Evolutionary conservation across 2,113 vertebrate species (phyloP).

Genomic region (Mirza zaza): DNA sequence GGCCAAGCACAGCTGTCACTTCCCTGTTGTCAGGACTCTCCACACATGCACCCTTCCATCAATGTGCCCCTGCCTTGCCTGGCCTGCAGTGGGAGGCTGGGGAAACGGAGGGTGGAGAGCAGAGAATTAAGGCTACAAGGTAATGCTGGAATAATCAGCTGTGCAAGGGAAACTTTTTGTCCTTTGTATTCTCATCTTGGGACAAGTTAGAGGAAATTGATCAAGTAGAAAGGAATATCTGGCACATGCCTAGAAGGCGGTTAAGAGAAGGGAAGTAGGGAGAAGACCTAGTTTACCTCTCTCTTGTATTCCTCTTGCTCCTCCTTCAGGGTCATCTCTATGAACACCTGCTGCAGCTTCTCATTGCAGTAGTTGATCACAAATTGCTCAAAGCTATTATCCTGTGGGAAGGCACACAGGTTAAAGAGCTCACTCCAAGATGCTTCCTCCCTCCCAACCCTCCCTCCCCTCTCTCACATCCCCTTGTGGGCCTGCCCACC

Average conservation of each 20-base stretch:
- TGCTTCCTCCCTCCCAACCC: not conserved
- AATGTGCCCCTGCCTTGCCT: not conserved
- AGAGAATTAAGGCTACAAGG: not conserved
- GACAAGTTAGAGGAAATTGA: not conserved
- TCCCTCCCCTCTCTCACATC: not conserved
- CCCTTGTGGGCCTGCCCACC: accelerated
- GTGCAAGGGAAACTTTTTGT: not conserved
- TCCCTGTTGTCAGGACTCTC: not conserved
- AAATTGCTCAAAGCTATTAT: slow-evolving; percentile 89
- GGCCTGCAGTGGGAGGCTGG: not conserved
- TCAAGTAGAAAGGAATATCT: not conserved
- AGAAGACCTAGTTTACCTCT: slow-evolving; percentile 79
- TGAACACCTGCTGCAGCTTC: slow-evolving; percentile 90
- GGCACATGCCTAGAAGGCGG: not conserved
- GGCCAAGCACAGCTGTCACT: slow-evolving; percentile 50
- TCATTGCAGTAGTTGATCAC: slow-evolving; percentile 91
- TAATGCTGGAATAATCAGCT: not conserved
- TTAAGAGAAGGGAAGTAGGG: not conserved
- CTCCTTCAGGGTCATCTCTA: slow-evolving; percentile 87
- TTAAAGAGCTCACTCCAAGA: not conserved
- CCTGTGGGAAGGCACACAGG: slow-evolving; percentile 55
- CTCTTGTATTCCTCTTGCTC: slow-evolving; percentile 87
- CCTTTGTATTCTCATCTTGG: not conserved
- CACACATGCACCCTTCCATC: not conserved
- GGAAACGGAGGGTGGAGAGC: not conserved